These are phyloP conservation scores for Maccullochella peelii DNA, from an alignment of 2,113 vertebrate genomes.

Conservation along the genomic window DNA sequence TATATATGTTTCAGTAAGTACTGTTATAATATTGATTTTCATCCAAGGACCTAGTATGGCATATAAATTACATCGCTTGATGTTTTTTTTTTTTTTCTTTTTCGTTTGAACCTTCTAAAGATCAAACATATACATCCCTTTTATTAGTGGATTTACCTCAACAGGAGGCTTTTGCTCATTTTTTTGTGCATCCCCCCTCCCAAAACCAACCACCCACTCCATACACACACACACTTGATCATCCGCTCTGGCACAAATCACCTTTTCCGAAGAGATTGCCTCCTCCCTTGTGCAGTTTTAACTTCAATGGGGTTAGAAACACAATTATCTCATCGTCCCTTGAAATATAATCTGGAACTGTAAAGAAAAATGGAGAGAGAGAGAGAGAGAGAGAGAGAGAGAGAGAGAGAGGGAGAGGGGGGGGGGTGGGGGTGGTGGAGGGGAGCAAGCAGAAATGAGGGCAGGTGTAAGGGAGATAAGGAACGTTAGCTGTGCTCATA, in stretches of 20 bases:
- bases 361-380: conserved; percentile 57
- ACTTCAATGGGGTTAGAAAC: conserved; percentile 65
- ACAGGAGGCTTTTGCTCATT: conserved; percentile 50
- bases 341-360: conserved; percentile 68
- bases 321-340: conserved; percentile 68
- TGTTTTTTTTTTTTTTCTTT: conserved; percentile 7
- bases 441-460: conserved; percentile 50
- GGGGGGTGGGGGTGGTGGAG: not conserved
- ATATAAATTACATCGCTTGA: conserved; percentile 48
- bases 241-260: conserved; percentile 42
- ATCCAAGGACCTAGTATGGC: not conserved
- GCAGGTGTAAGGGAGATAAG: conserved; percentile 75
- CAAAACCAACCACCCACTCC: conserved; percentile 13
- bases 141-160: conserved; percentile 54
- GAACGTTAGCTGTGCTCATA: conserved; percentile 58
- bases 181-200: not conserved
- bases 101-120: conserved; percentile 27
- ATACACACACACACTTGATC: conserved; percentile 25
- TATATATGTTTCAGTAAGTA: not conserved
- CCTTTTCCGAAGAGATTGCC: conserved; percentile 32
- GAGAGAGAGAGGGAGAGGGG: not conserved
- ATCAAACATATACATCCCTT: conserved; percentile 42
- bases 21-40: conserved; percentile 5
- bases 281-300: conserved; percentile 52
- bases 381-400: conserved; percentile 1